These are phyloP conservation scores for Heptranchias perlo DNA, from an alignment of 2,113 vertebrate species.

Conservation along the genomic window DNA sequence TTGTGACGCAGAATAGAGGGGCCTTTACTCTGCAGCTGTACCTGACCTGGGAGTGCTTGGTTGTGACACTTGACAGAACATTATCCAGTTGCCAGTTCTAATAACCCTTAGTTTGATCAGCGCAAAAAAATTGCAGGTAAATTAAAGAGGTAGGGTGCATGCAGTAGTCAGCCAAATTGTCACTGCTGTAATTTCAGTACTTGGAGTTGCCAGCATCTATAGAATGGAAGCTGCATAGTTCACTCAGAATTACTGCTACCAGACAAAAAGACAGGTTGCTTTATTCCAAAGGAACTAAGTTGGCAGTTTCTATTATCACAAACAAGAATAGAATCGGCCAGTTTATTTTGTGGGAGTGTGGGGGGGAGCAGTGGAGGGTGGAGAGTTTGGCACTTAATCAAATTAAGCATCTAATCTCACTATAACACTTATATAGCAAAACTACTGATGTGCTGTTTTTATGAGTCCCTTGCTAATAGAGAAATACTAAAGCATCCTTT, in stretches of 20 bases:
- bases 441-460: not conserved
- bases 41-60: not conserved
- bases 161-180: not conserved
- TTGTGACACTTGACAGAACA: not conserved
- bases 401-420: not conserved
- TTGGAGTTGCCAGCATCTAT: not conserved
- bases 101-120: not conserved
- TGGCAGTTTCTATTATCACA: not conserved
- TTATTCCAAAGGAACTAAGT: not conserved
- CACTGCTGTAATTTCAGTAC: not conserved
- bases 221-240: not conserved
- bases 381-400: not conserved
- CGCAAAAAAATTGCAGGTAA: not conserved
- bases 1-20: not conserved
- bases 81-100: not conserved
- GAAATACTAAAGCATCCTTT: not conserved
- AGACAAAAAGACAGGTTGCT: not conserved
- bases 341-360: not conserved
- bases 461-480: not conserved
- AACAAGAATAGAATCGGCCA: not conserved
- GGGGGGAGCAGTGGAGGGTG: no score
- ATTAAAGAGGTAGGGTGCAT: not conserved
- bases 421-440: not conserved
- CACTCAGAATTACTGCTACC: not conserved
- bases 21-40: not conserved